phyloP scores from a whole-genome alignment of 2,113 vertebrate species.

The Melanerpes aurifrons region DNA sequence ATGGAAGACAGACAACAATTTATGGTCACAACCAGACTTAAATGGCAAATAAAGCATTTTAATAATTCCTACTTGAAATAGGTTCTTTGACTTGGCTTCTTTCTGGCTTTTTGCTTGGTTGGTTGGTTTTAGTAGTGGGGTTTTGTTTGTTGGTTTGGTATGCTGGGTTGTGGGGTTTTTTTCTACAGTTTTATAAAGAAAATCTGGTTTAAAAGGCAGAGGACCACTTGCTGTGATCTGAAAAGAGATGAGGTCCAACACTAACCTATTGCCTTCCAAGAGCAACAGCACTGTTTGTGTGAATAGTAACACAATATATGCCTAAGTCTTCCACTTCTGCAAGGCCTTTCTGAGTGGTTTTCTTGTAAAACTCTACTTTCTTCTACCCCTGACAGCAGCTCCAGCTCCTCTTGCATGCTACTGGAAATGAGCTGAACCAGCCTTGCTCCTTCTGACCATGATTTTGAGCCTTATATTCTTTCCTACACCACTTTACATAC shows the following conservation, averaged over 20 bases:
- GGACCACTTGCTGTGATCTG: neutral
- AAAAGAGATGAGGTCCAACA: constrained; percentile 17
- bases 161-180: neutral
- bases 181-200: neutral
- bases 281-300: neutral
- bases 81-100: neutral
- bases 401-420: neutral
- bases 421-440: neutral
- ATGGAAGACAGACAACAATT: neutral
- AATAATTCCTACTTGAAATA: neutral
- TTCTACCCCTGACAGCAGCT: neutral
- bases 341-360: neutral
- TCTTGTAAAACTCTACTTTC: neutral
- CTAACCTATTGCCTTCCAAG: constrained; percentile 15
- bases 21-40: neutral
- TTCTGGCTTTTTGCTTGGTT: neutral
- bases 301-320: constrained; percentile 33
- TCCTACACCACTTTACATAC: neutral
- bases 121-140: too few species aligned
- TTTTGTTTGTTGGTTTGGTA: too few species aligned
- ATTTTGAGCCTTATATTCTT: constrained; percentile 19
- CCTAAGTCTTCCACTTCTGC: neutral
- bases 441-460: neutral
- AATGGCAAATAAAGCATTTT: constrained; percentile 17
- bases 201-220: neutral